A percentile compares a stretch with the other conserved stretches of the same genome.
Conservation (phyloP, 2,888 invertebrate genomes). For the Hemaris fuciformis region DNA sequence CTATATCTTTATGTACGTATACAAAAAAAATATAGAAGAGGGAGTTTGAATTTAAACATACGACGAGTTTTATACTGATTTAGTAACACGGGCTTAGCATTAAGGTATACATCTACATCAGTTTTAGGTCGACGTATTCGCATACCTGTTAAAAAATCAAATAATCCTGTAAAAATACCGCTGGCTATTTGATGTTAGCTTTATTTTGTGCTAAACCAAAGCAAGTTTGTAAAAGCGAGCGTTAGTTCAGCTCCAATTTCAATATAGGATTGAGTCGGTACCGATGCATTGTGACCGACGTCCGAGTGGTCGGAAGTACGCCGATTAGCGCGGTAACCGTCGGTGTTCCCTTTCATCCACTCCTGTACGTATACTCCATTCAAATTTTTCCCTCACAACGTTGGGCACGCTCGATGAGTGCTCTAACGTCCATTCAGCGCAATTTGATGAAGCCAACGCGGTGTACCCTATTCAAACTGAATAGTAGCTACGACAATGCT, state of each 20-base stretch:
- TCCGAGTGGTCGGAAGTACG: constrained; percentile 70
- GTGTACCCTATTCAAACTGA: constrained; percentile 67
- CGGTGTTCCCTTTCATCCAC: constrained; percentile 41
- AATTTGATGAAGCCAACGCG: constrained; percentile 76
- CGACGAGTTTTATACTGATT: too few species aligned
- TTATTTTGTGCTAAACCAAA: constrained; percentile 30
- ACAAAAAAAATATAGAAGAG: too few species aligned
- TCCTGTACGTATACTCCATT: constrained; percentile 67
- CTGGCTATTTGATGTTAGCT: constrained; percentile 11
- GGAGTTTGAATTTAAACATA: too few species aligned
- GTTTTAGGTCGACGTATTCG: not conserved
- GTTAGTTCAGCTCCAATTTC: constrained; percentile 68
- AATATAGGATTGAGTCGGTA: constrained; percentile 68
- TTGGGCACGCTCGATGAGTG: constrained; percentile 67
- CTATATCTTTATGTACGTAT: too few species aligned
- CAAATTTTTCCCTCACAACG: constrained; percentile 77
- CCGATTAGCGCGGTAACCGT: constrained; percentile 26
- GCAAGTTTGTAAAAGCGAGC: constrained; percentile 31
- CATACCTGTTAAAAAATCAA: not conserved
- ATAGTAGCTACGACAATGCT: constrained; percentile 71
- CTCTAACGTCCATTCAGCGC: constrained; percentile 75
- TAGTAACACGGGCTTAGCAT: too few species aligned
- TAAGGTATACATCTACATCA: not conserved
- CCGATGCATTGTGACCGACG: constrained; percentile 63
- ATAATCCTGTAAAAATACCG: not conserved